These are phyloP conservation scores for Harmothoe impar DNA, from an alignment of 2,888 invertebrate species.

Conservation along the genomic window DNA sequence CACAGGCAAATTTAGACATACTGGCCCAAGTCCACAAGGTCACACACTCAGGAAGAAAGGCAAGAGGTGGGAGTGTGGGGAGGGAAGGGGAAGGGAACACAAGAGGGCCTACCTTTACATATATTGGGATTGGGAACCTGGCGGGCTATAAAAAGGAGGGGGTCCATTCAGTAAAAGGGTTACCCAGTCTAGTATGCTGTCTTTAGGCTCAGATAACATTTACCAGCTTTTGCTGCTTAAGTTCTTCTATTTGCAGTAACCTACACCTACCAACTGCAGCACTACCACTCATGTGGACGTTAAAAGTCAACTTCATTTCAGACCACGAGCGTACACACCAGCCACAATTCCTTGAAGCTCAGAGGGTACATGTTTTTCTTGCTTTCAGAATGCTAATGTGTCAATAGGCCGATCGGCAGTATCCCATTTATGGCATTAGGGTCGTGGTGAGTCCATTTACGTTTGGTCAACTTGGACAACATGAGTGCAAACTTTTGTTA, in stretches of 20 bases:
- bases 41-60: no score
- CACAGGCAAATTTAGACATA: background rate
- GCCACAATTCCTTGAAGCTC: background rate
- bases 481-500: background rate
- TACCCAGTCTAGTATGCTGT: background rate
- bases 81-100: constrained; percentile 6
- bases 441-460: background rate
- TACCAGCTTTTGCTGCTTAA: constrained; percentile 35
- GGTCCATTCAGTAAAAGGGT: background rate
- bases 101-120: background rate
- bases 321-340: background rate
- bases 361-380: constrained; percentile 40
- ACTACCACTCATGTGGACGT: background rate
- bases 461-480: constrained; percentile 18
- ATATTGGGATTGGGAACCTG: background rate
- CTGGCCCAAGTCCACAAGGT: no score
- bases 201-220: constrained; percentile 41
- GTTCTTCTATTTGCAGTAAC: constrained; percentile 30
- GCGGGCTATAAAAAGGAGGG: background rate
- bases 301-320: constrained; percentile 42
- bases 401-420: constrained; percentile 1
- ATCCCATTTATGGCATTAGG: constrained; percentile 39
- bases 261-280: background rate
- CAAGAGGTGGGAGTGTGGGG: background rate
- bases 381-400: constrained; percentile 45